Base-by-base conservation (phyloP, 2,797 vertebrate genomes). In the Tragelaphus oryx region DNA sequence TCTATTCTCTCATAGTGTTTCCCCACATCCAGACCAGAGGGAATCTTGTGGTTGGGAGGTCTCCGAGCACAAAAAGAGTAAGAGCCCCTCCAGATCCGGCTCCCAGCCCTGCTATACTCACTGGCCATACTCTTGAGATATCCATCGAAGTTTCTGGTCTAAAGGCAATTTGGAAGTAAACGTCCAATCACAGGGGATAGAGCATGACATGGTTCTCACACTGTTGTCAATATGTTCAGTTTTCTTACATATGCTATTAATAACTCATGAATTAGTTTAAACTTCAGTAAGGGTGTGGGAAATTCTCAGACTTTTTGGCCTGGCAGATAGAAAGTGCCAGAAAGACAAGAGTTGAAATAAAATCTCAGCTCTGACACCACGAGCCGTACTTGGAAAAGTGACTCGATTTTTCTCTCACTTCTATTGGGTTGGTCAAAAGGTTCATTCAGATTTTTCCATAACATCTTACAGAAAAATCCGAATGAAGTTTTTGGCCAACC, bases 301-400 rank as follows among this genome's bases (percentile, higher is more conserved):
- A 60, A 54, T 50, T 50, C 57, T 75, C 54, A 83, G 17, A 79
- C 85, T 93, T 93, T 76, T 87, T 59, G 74, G 30, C 37, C 18
- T 87, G 37, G n/a, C 57, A 89, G 14, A 60, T 13, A 83, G 76
- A 94, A 94, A 82, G 59, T 68, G 8, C 65, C 65, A 57, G 82
- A 82, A 86, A 76, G n/a, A 68, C 54, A 41, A 90, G 24, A 14
- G 1, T 89, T 46, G 37, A 57, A 46, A 86, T 82, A 74, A 74
- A 90, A 89, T 80, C 65, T 94, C 76, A 48, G 20, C 52, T 83
- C 76, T 82, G 62, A 60, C 71, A 52, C 83, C 22, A 44, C 6
- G 48, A 71, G 12, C 26, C n/a, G 1, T 44, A 78, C 84, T 91
- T 74, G 14, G 68, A 46, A 86, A 79, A 76, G 11, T 28, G 76